A percentile compares a stretch with the other conserved stretches of the same genome.
These are phyloP conservation scores for Phyllotreta striolata DNA, from an alignment of 2,888 invertebrate genomes.

Conservation along the genomic window DNA sequence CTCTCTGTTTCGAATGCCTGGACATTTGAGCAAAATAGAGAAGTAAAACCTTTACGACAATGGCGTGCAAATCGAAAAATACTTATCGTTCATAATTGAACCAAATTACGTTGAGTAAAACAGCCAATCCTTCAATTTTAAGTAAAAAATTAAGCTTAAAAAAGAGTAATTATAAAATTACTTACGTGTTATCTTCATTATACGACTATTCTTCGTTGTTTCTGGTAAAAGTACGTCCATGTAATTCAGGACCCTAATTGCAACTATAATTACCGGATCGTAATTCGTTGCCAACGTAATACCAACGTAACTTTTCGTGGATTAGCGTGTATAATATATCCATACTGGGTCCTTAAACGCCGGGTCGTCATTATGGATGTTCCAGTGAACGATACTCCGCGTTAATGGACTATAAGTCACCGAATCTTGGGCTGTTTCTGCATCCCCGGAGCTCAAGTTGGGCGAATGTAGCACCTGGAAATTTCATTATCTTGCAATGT, in stretches of 20 bases:
- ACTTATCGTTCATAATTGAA: neutral
- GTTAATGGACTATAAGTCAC: slow-evolving; percentile 40
- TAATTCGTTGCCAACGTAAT: slow-evolving; percentile 30
- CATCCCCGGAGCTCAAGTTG: slow-evolving; percentile 13
- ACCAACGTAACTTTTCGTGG: slow-evolving; percentile 31
- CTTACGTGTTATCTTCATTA: too few species aligned
- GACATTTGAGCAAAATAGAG: slow-evolving; percentile 10
- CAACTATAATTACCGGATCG: slow-evolving; percentile 31
- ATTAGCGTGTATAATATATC: slow-evolving; percentile 30
- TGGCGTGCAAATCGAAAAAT: neutral
- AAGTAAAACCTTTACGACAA: neutral
- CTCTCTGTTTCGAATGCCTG: slow-evolving; percentile 5
- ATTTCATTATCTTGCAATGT: slow-evolving; percentile 28
- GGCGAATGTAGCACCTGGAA: slow-evolving; percentile 36
- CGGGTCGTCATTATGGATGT: slow-evolving; percentile 35
- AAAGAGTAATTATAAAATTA: too few species aligned
- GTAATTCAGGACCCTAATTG: slow-evolving; percentile 26
- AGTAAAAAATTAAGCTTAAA: too few species aligned
- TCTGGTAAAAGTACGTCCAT: neutral
- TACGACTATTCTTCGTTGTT: too few species aligned
- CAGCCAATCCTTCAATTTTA: too few species aligned
- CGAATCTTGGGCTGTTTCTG: slow-evolving; percentile 24
- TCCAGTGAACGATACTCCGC: slow-evolving; percentile 36
- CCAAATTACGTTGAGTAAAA: neutral
- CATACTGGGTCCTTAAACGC: slow-evolving; percentile 29